Conservation (phyloP, 2,888 invertebrate species). For the Graphium colonna region DNA sequence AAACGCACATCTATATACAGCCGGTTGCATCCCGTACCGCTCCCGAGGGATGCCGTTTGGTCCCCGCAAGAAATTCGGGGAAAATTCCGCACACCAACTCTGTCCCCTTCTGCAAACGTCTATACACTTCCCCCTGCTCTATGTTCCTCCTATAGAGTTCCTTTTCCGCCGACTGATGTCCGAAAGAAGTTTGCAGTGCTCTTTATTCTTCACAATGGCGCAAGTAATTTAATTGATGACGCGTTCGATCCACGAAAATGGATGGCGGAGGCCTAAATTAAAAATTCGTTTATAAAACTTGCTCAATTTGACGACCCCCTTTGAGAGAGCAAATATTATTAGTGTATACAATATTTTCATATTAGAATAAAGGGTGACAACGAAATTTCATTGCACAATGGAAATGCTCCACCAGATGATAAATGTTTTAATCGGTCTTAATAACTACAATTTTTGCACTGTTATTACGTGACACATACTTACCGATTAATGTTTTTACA, state of each 20-base stretch:
- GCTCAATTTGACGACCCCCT: conserved; percentile 22
- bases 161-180: conserved; percentile 9
- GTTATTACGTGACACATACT: too few species aligned
- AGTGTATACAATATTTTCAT: not conserved
- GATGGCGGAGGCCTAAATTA: conserved; percentile 47
- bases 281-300: conserved; percentile 30
- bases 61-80: conserved; percentile 51
- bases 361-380: not conserved
- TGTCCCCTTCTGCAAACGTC: conserved; percentile 27
- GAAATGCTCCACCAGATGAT: too few species aligned
- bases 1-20: conserved; percentile 50
- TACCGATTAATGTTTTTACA: too few species aligned
- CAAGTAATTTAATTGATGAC: conserved; percentile 77
- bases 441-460: too few species aligned
- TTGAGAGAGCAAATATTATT: not conserved
- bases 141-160: conserved; percentile 17
- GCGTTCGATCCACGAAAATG: conserved; percentile 71
- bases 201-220: conserved; percentile 57
- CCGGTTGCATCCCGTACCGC: conserved; percentile 50
- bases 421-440: too few species aligned
- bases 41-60: conserved; percentile 45
- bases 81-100: conserved; percentile 47
- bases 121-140: not conserved
- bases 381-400: not conserved
- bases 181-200: not conserved